These are phyloP conservation scores for Mesocricetus auratus DNA, from an alignment of 2,113 vertebrate species.

Conservation along the genomic window DNA sequence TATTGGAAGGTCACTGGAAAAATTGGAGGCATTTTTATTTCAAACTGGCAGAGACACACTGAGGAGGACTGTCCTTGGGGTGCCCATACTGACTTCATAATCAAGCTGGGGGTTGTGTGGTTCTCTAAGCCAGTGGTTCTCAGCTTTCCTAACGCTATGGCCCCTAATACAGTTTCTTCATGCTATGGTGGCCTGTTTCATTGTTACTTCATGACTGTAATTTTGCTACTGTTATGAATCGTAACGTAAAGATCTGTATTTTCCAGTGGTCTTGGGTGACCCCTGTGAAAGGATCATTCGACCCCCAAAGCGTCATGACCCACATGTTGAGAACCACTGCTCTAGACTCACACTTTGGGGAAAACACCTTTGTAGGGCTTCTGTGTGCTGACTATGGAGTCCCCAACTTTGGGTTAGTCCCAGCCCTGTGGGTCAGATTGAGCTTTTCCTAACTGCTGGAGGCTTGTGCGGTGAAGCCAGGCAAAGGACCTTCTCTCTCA, in stretches of 20 bases:
- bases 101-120: not conserved
- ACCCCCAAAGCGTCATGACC: too few relatives aligned
- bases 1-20: not conserved
- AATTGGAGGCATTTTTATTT: slow-evolving; percentile 14
- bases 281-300: not conserved
- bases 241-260: too few relatives aligned
- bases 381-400: not conserved
- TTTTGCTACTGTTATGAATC: too few relatives aligned
- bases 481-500: not conserved
- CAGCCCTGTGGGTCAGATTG: not conserved
- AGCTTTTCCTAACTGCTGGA: not conserved
- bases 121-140: not conserved
- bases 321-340: too few relatives aligned
- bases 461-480: not conserved
- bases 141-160: too few relatives aligned
- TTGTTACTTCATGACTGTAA: too few relatives aligned
- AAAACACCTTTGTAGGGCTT: too few relatives aligned
- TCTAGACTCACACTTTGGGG: not conserved
- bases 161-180: too few relatives aligned
- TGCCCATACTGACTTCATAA: not conserved
- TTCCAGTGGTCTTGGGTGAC: not conserved
- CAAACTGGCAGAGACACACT: not conserved
- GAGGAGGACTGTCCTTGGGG: not conserved
- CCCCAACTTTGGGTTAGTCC: not conserved
- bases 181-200: too few relatives aligned